Base-by-base conservation (phyloP, 2,888 invertebrate species). In the Polia nebulosa region DNA sequence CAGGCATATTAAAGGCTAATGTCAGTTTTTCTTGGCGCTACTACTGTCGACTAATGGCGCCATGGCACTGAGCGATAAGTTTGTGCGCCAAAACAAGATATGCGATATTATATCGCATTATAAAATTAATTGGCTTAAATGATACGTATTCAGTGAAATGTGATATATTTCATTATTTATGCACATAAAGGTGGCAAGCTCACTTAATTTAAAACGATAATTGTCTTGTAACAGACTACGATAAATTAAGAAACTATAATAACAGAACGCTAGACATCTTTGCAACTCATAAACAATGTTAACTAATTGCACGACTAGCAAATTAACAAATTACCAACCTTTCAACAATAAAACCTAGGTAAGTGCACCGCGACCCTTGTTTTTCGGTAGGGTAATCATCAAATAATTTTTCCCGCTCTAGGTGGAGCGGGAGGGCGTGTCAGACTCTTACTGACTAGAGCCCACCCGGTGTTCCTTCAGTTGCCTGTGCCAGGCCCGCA, bases 11-110 rank as follows among this genome's bases (percentile, higher is more conserved):
- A 79, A 72, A 72, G 72, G 36, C 36, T 79, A 75, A 80, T 78
- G 68, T 80, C 73, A 72, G 80, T 85, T 80, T 79, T 81, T 71
- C 74, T 69, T 63, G 80, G 77, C 77, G 75, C 82, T 82, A 62
- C 76, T 74, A 62, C 76, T 74, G 70, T 57, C 62, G 17, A 11
- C 8, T 82, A 84, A 83, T 84, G 67, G 78, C 78, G 73, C 77
- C 70, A 63, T 47, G 64, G 44, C 20, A 56, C 5, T 67, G 58
- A 44, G 11, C 45, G 8, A 65, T 29, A 66, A 9, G 63, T 27
- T 44, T 44, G 55, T 39, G 15, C 7, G 29, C 11, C 56, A 77
- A 29, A 67, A 2, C 25, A 32, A 67, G 66, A 25, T 44, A 68
- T 58, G 29, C 45, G 17, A 58, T 47, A 49, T 39, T 51, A 39